Percentiles rank a stretch among this genome's conserved stretches.
phyloP scores from a whole-genome alignment of 1,140 invertebrate genomes.

The Leptinotarsa texana region DNA sequence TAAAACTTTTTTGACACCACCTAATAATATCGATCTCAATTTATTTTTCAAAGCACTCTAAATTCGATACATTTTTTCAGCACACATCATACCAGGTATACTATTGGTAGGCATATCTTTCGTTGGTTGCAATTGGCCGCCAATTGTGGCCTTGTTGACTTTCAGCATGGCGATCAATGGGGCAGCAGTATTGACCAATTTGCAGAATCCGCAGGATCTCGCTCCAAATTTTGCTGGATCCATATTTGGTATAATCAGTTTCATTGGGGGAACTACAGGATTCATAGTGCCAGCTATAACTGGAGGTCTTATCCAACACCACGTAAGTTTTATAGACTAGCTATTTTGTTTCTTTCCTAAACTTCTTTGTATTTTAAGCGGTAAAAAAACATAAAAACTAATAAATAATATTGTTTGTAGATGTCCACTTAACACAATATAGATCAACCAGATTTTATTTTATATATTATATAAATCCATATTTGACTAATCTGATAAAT shows the following conservation, averaged over 20 bases:
- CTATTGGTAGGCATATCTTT: conserved; percentile 68
- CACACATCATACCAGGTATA: conserved; percentile 71
- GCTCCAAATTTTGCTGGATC: conserved; percentile 81
- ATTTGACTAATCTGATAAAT: too few species aligned
- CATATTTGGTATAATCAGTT: conserved; percentile 75
- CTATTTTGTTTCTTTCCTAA: too few species aligned
- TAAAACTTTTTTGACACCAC: too few species aligned
- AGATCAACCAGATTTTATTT: too few species aligned
- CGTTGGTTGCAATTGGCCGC: conserved; percentile 66
- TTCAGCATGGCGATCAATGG: conserved; percentile 80
- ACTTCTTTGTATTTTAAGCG: too few species aligned
- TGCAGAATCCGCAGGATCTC: conserved; percentile 84
- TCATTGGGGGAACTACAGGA: conserved; percentile 72
- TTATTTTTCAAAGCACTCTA: neutral
- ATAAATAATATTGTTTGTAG: too few species aligned
- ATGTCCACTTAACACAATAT: too few species aligned
- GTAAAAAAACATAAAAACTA: too few species aligned
- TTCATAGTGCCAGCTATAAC: conserved; percentile 74
- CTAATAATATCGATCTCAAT: too few species aligned
- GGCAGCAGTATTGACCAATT: conserved; percentile 79
- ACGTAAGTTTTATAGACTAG: conserved; percentile 56
- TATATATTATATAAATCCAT: too few species aligned
- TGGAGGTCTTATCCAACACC: conserved; percentile 66
- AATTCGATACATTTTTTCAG: conserved; percentile 54
- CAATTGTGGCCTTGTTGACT: conserved; percentile 70